Conservation (phyloP, 2,888 invertebrate genomes). For the Anaspis maculata region DNA sequence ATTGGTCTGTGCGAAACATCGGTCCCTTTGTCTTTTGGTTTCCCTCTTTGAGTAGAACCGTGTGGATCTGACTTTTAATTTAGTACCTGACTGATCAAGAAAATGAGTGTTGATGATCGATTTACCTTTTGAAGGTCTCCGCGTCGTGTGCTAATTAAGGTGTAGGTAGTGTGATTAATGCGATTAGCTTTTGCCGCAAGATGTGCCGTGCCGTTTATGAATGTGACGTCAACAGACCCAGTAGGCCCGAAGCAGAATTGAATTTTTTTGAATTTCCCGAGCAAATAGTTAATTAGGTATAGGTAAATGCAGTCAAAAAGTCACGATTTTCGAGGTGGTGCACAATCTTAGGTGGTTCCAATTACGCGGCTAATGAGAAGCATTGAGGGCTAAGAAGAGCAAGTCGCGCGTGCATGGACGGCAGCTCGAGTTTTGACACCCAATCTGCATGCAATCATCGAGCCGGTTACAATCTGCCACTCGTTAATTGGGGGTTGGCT, state of each 20-base stretch:
- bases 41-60: conserved; percentile 23
- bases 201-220: conserved; percentile 14
- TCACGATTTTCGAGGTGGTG: too few species aligned
- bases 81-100: conserved; percentile 32
- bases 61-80: conserved; percentile 36
- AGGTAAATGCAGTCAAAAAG: conserved; percentile 15
- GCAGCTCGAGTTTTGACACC: conserved; percentile 26
- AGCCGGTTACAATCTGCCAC: conserved; percentile 27
- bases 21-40: too few species aligned
- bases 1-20: too few species aligned
- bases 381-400: conserved; percentile 10
- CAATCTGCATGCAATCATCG: conserved; percentile 30
- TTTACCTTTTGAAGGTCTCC: conserved; percentile 25
- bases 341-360: too few species aligned
- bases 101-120: conserved; percentile 20
- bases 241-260: too few species aligned
- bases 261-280: conserved; percentile 11
- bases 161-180: conserved; percentile 34
- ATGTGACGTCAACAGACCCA: conserved; percentile 16
- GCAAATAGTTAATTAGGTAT: conserved; percentile 17
- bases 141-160: conserved; percentile 36
- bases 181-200: conserved; percentile 24
- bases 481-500: conserved; percentile 35
- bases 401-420: conserved; percentile 18
- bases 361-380: conserved; percentile 11